Evolutionary conservation across 2,113 vertebrate species (phyloP), one percentile per base, ranked within the genome.

Genomic region (Anguilla rostrata): DNA sequence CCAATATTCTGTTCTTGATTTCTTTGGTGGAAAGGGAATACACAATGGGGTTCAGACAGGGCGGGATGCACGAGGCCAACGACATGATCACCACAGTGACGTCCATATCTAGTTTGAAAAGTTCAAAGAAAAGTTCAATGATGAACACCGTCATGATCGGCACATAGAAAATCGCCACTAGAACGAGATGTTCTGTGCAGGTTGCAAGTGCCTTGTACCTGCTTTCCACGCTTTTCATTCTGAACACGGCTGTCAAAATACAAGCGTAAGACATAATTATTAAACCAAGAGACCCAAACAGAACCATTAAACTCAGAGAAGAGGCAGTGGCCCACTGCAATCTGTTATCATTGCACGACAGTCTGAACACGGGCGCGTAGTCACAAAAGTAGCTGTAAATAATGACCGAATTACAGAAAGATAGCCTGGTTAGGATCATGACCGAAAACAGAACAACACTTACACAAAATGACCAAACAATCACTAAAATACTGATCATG

Each of bases 381-480:
- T 95, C 94, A 83, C 95, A 94, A 89, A 95, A 95, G 86, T 94
- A 95, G 34, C 94, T 94, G 83, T 91, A 90, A 84, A 95, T 91
- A 7, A 1, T 75, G 0, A 93, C 80, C 4, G 94, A 94, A 1
- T 78, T 89, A 79, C 95, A 95, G 43, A 94, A 95, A n/a, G 92
- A 93, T 46, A 95, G 87, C 16, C n/a, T 56, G 0, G 90, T 91
- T 80, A 95, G 91, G 82, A 91, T 87, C 60, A 22, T 1, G 34
- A 26, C 85, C 11, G 79, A 0, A 85, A 88, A 92, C 0, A 66
- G 22, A 0, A 0, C 2, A 0, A 83, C 0, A 34, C 40, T 81
- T 29, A 93, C 0, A 81, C 0, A 0, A 41, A 90, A 7, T 2
- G 8, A 53, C 93, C 94, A 95, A 1, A 89, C 29, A 3, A 89